Evolutionary conservation across 92 coral and sea anemone species (phyloP).

Genomic region (Palythoa grandiflora): DNA sequence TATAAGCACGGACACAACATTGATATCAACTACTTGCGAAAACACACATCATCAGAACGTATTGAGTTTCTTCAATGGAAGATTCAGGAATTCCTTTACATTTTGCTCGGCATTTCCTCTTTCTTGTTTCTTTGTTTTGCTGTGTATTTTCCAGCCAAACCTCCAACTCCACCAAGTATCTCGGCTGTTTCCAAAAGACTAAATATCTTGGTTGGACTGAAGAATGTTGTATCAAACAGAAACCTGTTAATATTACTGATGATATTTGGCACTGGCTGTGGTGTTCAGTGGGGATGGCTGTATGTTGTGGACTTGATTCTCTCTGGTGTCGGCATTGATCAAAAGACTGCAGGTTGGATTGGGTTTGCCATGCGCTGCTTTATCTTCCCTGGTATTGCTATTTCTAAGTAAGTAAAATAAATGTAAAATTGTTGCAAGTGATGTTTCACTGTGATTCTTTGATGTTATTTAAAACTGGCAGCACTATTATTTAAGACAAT

Average conservation of each 20-base stretch:
- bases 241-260: conserved; percentile 38
- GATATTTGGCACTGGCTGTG: conserved; percentile 48
- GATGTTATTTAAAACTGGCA: too few relatives aligned
- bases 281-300: conserved; percentile 61
- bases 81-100: conserved; percentile 44
- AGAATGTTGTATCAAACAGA: conserved; percentile 29
- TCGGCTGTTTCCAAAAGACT: conserved; percentile 55
- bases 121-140: conserved; percentile 44
- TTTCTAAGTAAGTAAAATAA: conserved; percentile 49
- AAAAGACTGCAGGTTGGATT: conserved; percentile 55
- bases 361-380: conserved; percentile 52
- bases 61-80: conserved; percentile 21
- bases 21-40: conserved; percentile 34
- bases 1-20: conserved; percentile 40
- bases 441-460: too few relatives aligned
- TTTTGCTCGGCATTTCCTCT: conserved; percentile 37
- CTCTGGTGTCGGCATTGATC: conserved; percentile 48
- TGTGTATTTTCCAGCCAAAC: conserved; percentile 50
- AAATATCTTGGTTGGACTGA: conserved; percentile 46
- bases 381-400: conserved; percentile 51
- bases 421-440: neutral
- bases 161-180: conserved; percentile 58
- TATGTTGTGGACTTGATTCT: conserved; percentile 55
- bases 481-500: too few relatives aligned
- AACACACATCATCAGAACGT: conserved; percentile 43